These are phyloP conservation scores for Lepidurus apus DNA, from an alignment of 1,140 invertebrate species.

Conservation along the genomic window DNA sequence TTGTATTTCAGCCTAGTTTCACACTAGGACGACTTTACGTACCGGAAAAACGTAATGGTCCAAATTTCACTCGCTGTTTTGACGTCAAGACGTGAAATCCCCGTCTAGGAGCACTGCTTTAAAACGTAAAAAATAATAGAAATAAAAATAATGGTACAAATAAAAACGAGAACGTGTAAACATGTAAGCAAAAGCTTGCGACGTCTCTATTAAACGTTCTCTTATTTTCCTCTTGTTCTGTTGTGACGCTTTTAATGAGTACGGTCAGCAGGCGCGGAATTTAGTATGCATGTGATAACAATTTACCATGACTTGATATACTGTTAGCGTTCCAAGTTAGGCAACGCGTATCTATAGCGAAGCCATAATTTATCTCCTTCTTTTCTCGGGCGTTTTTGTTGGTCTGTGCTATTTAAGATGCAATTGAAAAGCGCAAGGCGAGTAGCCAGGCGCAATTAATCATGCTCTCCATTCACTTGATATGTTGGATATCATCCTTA, in stretches of 20 bases:
- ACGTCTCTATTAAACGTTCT: too few species aligned
- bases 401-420: constrained; percentile 9
- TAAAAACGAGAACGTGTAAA: too few species aligned
- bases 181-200: too few species aligned
- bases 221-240: not conserved
- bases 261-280: not conserved
- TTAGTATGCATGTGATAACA: not conserved
- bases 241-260: not conserved
- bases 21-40: too few species aligned
- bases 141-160: too few species aligned
- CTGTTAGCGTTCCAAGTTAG: not conserved
- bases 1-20: too few species aligned
- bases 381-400: not conserved
- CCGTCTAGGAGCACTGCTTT: too few species aligned
- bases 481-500: not conserved
- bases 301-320: not conserved
- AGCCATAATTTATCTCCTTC: not conserved
- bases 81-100: too few species aligned
- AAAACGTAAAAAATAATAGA: too few species aligned
- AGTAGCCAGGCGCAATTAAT: constrained; percentile 6
- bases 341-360: not conserved
- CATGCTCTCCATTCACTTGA: not conserved
- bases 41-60: too few species aligned
- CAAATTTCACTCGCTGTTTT: too few species aligned
- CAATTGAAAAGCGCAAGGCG: constrained; percentile 6